Percentiles rank a stretch among this genome's conserved stretches.
These are phyloP conservation scores for Cygnus olor DNA, from an alignment of 2,797 vertebrate genomes.

Conservation along the genomic window DNA sequence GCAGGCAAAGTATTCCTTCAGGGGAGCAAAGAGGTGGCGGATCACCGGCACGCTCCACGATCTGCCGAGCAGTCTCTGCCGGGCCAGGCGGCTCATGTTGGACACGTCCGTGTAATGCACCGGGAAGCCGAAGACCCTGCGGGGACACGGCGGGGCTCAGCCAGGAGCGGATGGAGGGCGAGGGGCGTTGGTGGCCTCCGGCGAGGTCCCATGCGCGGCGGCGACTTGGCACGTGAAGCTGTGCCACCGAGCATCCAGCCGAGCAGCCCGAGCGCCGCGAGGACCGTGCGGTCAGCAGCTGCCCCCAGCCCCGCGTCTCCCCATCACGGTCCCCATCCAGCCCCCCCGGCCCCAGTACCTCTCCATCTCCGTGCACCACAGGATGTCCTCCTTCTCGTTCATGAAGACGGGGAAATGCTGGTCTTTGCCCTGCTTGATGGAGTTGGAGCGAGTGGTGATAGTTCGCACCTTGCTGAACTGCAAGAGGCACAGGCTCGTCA, in stretches of 20 bases:
- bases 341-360: slow-evolving; percentile 77
- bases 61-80: slow-evolving; percentile 96
- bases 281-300: too few relatives aligned
- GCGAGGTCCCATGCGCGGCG: too few relatives aligned
- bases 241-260: too few relatives aligned
- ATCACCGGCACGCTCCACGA: slow-evolving; percentile 99
- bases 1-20: slow-evolving; percentile 99
- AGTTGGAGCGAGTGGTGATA: slow-evolving; percentile 98
- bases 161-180: too few relatives aligned
- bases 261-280: too few relatives aligned
- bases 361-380: slow-evolving; percentile 99
- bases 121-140: slow-evolving; percentile 95
- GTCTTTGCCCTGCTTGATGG: slow-evolving; percentile 99
- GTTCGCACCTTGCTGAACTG: slow-evolving; percentile 98
- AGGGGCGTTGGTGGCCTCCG: too few relatives aligned
- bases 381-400: slow-evolving; percentile 98
- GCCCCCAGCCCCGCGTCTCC: too few relatives aligned
- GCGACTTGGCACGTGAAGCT: too few relatives aligned
- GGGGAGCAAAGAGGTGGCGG: slow-evolving; percentile 97
- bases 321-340: not conserved
- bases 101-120: slow-evolving; percentile 99
- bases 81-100: slow-evolving; percentile 98
- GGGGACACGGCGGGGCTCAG: not conserved
- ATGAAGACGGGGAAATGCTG: slow-evolving; percentile 98
- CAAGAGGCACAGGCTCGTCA: not conserved